Conservation (phyloP, 2,888 invertebrate genomes). For the Platerodrilus igneus region DNA sequence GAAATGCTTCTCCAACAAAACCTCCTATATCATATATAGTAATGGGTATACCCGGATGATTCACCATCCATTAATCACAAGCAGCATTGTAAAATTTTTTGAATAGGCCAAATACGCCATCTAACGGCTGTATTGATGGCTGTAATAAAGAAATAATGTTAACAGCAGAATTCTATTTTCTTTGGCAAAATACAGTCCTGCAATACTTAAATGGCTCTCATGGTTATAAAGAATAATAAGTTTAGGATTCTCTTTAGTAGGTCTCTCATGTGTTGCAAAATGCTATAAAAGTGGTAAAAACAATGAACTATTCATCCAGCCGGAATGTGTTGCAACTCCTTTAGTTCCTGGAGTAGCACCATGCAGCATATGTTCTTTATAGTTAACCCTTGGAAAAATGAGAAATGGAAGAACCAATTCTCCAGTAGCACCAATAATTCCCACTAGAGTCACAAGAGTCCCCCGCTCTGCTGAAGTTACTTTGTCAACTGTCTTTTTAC, state of each 20-base stretch:
- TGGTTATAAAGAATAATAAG: too few relatives aligned
- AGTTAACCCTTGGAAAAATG: too few relatives aligned
- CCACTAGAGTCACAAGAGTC: constrained; percentile 5
- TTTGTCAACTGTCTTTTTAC: constrained; percentile 2
- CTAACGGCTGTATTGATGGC: too few relatives aligned
- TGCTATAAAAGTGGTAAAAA: too few relatives aligned
- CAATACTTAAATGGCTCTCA: constrained; percentile 4
- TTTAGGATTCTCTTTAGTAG: constrained; percentile 19
- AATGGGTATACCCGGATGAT: constrained; percentile 1
- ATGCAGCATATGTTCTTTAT: constrained; percentile 1
- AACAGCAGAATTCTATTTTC: background rate
- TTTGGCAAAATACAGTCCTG: constrained; percentile 1
- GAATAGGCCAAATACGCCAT: constrained; percentile 1
- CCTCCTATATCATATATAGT: constrained; percentile 1
- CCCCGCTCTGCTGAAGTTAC: constrained; percentile 2
- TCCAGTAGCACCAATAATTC: constrained; percentile 2
- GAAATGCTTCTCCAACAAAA: constrained; percentile 5
- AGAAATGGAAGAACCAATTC: background rate
- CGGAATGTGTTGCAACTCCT: constrained; percentile 1
- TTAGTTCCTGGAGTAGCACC: constrained; percentile 3
- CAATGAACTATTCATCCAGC: constrained; percentile 15
- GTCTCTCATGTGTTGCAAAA: constrained; percentile 33
- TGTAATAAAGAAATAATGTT: constrained; percentile 1
- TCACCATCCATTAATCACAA: constrained; percentile 3
- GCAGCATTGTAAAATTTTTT: constrained; percentile 3